A percentile compares a stretch with the other conserved stretches of the same genome.
phyloP scores from a whole-genome alignment of 2,797 vertebrate genomes.

The Nasua narica region DNA sequence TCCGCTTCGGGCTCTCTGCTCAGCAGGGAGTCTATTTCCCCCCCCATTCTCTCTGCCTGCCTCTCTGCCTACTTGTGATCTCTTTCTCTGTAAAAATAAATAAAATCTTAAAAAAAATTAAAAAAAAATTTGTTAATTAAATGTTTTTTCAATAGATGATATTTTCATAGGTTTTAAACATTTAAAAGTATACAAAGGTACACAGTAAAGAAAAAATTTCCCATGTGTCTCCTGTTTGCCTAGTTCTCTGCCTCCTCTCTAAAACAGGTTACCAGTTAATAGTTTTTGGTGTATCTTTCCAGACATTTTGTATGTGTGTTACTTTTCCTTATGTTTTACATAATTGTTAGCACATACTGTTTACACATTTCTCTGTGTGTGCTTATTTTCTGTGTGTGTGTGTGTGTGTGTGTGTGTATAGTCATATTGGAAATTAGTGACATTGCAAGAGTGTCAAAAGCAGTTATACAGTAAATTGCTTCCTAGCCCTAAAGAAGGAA shows the following conservation, averaged over 20 bases:
- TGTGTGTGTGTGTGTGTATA: too few species aligned
- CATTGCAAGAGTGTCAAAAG: slow-evolving; percentile 3
- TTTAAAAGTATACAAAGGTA: background rate
- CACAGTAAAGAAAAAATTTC: background rate
- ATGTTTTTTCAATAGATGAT: background rate
- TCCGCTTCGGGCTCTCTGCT: too few species aligned
- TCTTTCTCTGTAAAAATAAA: too few species aligned
- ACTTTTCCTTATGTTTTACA: background rate
- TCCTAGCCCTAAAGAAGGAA: background rate
- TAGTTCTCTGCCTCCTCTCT: background rate
- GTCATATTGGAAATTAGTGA: background rate
- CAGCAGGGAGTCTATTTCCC: too few species aligned
- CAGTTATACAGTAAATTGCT: background rate
- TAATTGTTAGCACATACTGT: background rate
- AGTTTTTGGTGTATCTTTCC: background rate
- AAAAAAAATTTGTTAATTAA: background rate
- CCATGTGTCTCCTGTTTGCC: background rate
- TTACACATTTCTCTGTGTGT: background rate
- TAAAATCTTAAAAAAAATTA: too few species aligned
- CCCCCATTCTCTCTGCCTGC: too few species aligned
- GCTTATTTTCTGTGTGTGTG: background rate
- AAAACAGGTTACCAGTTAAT: background rate
- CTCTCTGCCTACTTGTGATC: too few species aligned
- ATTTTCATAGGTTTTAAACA: background rate
- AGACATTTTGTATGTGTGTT: background rate